These are phyloP conservation scores for Trisateles emortualis DNA, from an alignment of 2,888 invertebrate species.

Conservation along the genomic window DNA sequence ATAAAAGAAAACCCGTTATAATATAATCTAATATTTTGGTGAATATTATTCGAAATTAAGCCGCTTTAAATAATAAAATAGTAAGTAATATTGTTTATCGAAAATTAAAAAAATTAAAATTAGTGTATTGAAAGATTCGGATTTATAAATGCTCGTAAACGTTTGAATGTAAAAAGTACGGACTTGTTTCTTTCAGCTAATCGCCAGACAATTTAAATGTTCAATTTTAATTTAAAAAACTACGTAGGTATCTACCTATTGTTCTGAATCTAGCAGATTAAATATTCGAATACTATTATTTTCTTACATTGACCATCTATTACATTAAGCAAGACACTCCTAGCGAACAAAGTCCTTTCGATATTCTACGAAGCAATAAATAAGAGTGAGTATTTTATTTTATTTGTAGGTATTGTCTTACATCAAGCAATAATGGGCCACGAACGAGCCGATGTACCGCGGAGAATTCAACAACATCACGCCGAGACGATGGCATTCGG, in stretches of 20 bases:
- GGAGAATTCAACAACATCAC: constrained; percentile 72
- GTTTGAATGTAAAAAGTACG: no score
- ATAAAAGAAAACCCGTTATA: no score
- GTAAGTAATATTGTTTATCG: no score
- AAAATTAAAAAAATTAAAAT: no score
- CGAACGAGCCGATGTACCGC: constrained; percentile 65
- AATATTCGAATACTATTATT: constrained; percentile 22
- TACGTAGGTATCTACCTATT: not conserved
- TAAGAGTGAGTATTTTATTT: constrained; percentile 68
- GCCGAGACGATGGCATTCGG: constrained; percentile 62
- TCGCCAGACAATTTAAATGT: no score
- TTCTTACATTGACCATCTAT: constrained; percentile 38
- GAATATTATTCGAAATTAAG: no score
- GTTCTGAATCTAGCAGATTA: not conserved
- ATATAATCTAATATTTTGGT: no score
- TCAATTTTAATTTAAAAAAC: no score
- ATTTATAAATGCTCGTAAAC: no score
- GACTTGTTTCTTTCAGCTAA: no score
- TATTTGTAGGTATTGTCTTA: constrained; percentile 79
- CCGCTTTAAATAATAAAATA: no score
- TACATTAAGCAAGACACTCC: constrained; percentile 40
- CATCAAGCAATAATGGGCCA: constrained; percentile 72
- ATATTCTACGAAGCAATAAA: constrained; percentile 66
- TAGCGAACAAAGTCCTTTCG: constrained; percentile 47
- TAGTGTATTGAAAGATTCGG: no score